Conservation (phyloP, 2,113 vertebrate species). For the Oryzias javanicus region DNA sequence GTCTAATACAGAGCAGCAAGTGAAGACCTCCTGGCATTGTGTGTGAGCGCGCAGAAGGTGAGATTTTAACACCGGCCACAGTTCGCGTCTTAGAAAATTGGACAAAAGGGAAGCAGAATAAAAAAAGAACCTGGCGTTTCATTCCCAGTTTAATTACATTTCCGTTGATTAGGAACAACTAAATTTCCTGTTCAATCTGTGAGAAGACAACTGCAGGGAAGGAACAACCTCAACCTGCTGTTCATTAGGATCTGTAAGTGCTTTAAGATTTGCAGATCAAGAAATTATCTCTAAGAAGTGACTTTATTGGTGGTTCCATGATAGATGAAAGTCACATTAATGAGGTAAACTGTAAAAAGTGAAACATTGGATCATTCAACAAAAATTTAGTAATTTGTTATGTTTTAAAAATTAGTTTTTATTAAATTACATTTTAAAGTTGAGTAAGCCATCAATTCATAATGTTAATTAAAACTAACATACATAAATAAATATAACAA, state of each 20-base stretch:
- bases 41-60: conserved; percentile 29
- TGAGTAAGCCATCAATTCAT: too few species aligned
- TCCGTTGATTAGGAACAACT: conserved; percentile 50
- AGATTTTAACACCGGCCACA: conserved; percentile 20
- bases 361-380: too few species aligned
- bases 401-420: too few species aligned
- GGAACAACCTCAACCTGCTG: conserved; percentile 2
- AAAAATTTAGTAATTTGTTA: too few species aligned
- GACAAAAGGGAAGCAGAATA: conserved; percentile 38
- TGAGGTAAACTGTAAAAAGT: too few species aligned
- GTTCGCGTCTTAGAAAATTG: conserved; percentile 25
- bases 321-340: too few species aligned
- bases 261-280: too few species aligned
- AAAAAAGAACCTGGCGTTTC: conserved; percentile 21
- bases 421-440: too few species aligned
- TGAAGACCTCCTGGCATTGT: conserved; percentile 54
- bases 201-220: conserved; percentile 26
- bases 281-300: too few species aligned
- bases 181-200: conserved; percentile 28
- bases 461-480: too few species aligned
- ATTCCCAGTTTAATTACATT: conserved; percentile 43
- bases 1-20: conserved; percentile 67
- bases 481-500: too few species aligned
- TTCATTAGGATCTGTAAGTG: background rate
- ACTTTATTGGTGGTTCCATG: too few species aligned